Conservation (phyloP, 2,888 invertebrate species). For the Lycophotia porphyrea region DNA sequence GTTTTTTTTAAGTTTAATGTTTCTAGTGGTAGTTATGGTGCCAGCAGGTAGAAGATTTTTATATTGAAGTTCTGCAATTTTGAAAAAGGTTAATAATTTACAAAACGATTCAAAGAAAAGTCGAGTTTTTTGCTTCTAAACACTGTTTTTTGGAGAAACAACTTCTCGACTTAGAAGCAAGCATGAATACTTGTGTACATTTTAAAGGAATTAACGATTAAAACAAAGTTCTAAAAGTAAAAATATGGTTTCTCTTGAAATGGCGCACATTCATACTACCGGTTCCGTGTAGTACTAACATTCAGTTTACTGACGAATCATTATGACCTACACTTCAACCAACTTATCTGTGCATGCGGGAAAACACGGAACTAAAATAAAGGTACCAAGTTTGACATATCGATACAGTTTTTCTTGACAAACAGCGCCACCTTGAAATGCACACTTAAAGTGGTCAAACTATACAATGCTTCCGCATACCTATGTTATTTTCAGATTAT, state of each 20-base stretch:
- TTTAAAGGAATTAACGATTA: neutral
- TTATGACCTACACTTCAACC: neutral
- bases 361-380: too few relatives aligned
- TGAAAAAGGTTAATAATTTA: accelerated
- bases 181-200: neutral
- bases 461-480: constrained; percentile 36
- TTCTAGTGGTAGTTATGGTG: neutral
- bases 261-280: constrained; percentile 22
- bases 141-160: neutral
- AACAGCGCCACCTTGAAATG: too few relatives aligned
- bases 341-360: too few relatives aligned
- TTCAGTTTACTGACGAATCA: neutral
- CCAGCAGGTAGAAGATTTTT: neutral
- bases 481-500: constrained; percentile 15
- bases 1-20: neutral
- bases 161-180: neutral
- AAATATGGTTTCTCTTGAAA: constrained; percentile 11
- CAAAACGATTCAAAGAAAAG: neutral
- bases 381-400: too few relatives aligned
- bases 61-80: neutral
- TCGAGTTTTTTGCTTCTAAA: neutral
- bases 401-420: too few relatives aligned
- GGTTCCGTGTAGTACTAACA: constrained; percentile 12
- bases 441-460: too few relatives aligned
- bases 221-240: neutral